Conservation (phyloP, 2,888 invertebrate genomes). For the Eristalis intricaria region DNA sequence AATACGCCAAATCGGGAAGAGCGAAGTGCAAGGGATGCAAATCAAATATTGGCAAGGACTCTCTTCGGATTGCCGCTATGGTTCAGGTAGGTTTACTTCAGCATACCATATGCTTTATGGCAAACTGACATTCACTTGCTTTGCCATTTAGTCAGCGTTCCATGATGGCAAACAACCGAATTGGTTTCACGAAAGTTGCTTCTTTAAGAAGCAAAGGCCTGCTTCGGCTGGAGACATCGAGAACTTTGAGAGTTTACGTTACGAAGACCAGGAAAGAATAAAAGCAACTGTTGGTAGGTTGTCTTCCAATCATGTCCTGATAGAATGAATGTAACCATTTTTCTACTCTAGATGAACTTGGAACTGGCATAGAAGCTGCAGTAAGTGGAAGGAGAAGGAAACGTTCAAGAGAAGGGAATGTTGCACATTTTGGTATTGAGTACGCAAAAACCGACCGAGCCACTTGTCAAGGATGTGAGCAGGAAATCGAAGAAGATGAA, state of each 20-base stretch:
- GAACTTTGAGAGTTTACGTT: constrained; percentile 89
- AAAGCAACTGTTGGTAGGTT: constrained; percentile 85
- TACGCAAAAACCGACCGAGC: constrained; percentile 93
- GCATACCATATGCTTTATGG: background rate
- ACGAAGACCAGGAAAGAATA: constrained; percentile 92
- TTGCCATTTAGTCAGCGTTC: constrained; percentile 86
- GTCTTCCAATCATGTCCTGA: constrained; percentile 8
- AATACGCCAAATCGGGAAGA: constrained; percentile 94
- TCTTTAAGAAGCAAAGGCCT: constrained; percentile 91
- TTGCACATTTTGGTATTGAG: constrained; percentile 87
- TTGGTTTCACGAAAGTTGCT: constrained; percentile 95
- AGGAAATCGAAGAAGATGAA: constrained; percentile 89
- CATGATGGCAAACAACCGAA: constrained; percentile 93
- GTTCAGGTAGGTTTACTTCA: constrained; percentile 87
- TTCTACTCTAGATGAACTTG: constrained; percentile 59
- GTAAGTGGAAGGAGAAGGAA: constrained; percentile 82
- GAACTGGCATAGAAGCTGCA: constrained; percentile 43
- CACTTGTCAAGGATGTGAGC: constrained; percentile 91
- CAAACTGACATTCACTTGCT: background rate
- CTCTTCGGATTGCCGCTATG: constrained; percentile 91
- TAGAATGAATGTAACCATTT: background rate
- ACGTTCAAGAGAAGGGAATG: constrained; percentile 81
- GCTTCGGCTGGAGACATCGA: constrained; percentile 89
- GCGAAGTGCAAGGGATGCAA: constrained; percentile 93
- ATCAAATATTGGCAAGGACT: constrained; percentile 87